These are phyloP conservation scores for Cyrtonyx montezumae DNA, from an alignment of 2,113 vertebrate genomes.

Conservation along the genomic window DNA sequence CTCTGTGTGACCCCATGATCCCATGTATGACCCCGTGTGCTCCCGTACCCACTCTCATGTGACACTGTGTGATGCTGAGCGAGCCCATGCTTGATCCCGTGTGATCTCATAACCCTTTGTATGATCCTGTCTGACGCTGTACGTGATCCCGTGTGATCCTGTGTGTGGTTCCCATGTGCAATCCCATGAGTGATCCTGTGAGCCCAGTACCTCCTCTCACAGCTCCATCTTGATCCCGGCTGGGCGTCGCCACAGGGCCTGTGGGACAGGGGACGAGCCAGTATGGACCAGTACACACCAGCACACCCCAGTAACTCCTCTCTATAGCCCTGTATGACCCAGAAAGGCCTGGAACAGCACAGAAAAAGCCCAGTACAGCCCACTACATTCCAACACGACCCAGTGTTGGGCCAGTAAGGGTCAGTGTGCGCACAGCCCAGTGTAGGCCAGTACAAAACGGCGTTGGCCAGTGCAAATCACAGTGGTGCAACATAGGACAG, in stretches of 20 bases:
- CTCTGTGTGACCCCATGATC: background rate
- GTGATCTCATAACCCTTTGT: too few species aligned
- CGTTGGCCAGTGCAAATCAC: background rate
- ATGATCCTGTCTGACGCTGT: background rate
- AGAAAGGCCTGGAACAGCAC: too few species aligned
- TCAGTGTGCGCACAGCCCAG: too few species aligned
- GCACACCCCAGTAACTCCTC: background rate
- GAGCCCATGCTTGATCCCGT: background rate
- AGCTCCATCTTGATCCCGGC: background rate
- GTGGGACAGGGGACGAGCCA: background rate
- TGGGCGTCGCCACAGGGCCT: background rate
- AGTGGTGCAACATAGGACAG: too few species aligned
- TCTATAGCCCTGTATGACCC: background rate
- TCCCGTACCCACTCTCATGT: background rate
- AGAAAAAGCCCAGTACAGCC: too few species aligned
- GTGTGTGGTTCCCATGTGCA: background rate
- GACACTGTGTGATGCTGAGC: accelerated
- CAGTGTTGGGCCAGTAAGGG: background rate
- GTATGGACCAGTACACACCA: background rate
- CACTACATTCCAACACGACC: background rate
- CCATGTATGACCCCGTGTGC: accelerated
- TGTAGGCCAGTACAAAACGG: background rate
- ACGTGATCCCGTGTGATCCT: background rate
- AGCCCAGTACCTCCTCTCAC: slow-evolving; percentile 12
- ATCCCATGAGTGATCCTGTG: background rate